Evolutionary conservation across 2,888 invertebrate species (phyloP), one percentile per base, ranked within the genome.

Genomic region (Drosophila prostipennis): DNA sequence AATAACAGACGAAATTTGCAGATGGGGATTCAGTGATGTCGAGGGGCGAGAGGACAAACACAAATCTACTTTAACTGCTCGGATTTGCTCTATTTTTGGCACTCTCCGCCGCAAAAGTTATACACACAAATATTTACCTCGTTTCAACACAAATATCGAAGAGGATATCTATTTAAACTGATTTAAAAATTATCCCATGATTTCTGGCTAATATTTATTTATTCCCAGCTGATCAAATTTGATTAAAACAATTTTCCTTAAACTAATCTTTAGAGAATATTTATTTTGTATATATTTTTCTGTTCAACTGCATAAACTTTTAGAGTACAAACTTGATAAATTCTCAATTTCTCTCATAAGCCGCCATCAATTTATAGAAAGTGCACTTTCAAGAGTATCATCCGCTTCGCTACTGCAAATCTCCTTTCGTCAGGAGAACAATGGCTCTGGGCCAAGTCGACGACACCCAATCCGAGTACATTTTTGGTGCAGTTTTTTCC

Each of bases 391-490:
- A 52, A 67, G 45, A 32, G 45, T 52, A 64, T 14, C 36, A 45
- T 11, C 4, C 13, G 23, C 40, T 32, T 68, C 64, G 43, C 23
- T 32, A 4, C 23, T 23, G 13, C 3, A 67, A 43, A 52, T 46
- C 29, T 34, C 32, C 14, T 32, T 11, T 37, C 11, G n/a, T 7
- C 13, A 39, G 45, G 34, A 61, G 71, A 63, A 71, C 86, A 85
- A 77, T 77, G 83, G 68, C 80, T 64, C 63, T 71, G 57, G 79
- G 86, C 83, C 78, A 77, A 72, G 64, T 67, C 52, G 70, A 56
- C 52, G 72, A 63, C 57, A 73, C 51, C 51, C 49, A 56, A 51
- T 65, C 55, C 26, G 51, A 69, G 51, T 39, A 51, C 19, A 68
- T 51, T 80, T 57, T 68, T 43, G 69, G 63, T 72, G 51, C 51